Percentiles rank a stretch among this genome's conserved stretches.
phyloP scores from a whole-genome alignment of 2,888 invertebrate species.

The Villa cingulata region DNA sequence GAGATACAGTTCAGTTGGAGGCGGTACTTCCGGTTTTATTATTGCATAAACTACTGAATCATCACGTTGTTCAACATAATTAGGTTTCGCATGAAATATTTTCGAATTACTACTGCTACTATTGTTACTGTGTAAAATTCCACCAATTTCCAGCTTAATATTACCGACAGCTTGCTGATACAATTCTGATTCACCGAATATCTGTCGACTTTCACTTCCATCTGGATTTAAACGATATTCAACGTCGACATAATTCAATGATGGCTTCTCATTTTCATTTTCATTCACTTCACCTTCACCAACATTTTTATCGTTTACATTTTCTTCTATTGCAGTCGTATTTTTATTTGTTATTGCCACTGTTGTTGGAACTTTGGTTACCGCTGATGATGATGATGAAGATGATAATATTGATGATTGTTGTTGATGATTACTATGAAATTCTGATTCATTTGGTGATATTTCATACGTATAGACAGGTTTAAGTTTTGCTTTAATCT shows the following conservation, averaged over 20 bases:
- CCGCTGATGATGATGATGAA: background rate
- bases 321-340: background rate
- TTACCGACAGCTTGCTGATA: conserved; percentile 30
- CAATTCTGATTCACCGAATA: conserved; percentile 34
- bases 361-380: conserved; percentile 2
- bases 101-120: no score
- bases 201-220: conserved; percentile 33
- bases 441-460: conserved; percentile 2
- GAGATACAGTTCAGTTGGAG: conserved; percentile 21
- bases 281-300: conserved; percentile 8
- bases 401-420: conserved; percentile 3
- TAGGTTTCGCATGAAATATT: conserved; percentile 15
- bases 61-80: conserved; percentile 27
- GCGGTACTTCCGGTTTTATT: conserved; percentile 31
- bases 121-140: background rate
- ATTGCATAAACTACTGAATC: conserved; percentile 33
- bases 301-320: background rate
- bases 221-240: conserved; percentile 36
- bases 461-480: conserved; percentile 25
- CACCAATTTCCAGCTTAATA: conserved; percentile 24
- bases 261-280: conserved; percentile 21
- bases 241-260: conserved; percentile 35
- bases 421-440: conserved; percentile 9
- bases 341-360: background rate
- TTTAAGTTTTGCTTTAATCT: conserved; percentile 48